Base-by-base conservation (phyloP, 2,797 vertebrate genomes). In the Chaunax sp. region DNA sequence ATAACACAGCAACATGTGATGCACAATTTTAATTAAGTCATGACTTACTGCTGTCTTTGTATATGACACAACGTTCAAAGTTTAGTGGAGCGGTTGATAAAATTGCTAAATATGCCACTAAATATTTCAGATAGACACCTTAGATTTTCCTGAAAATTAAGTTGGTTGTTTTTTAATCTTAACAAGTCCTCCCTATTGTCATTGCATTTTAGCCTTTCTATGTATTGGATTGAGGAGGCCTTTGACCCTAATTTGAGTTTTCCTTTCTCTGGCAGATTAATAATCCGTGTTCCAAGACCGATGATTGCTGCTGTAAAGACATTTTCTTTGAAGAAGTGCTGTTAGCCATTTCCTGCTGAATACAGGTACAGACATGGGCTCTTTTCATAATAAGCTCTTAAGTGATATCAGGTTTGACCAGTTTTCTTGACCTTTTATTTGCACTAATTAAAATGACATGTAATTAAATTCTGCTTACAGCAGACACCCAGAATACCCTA, bases 191-290 rank as follows among this genome's bases (percentile, higher is more conserved):
- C 3, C 1, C 2, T 41, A 40, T 14, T 49, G 18, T 59, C 4
- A 35, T 35, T 53, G 13, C 16, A 51, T 43, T 22, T 35, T 5
- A 43, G 9, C 14, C n/a, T 41, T 25, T 57, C 1, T 47, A 4
- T 26, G 6, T 20, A 57, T 4, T 3, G 0, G 2, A 1, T 28
- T 25, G 47, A 28, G 11, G 30, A 35, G 13, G 30, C 30, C 40
- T 56, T 51, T 26, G 18, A 47, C 13, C 26, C 11, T 76, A 65
- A 80, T 25, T 15, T 52, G 20, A 51, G 6, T 64, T 64, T 80
- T 57, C 9, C 30, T 73, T 14, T 69, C 45, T 75, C 37, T 69
- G 52, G 35, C 78, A 92, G 88, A 80, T 83, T 51, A 37, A 64
- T 66, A 61, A 58, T 63, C 49, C 25, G 33, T 52, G 25, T 33